A percentile compares a stretch with the other conserved stretches of the same genome.
Conservation (phyloP, 2,113 vertebrate species). For the Pseudopodoces humilis region DNA sequence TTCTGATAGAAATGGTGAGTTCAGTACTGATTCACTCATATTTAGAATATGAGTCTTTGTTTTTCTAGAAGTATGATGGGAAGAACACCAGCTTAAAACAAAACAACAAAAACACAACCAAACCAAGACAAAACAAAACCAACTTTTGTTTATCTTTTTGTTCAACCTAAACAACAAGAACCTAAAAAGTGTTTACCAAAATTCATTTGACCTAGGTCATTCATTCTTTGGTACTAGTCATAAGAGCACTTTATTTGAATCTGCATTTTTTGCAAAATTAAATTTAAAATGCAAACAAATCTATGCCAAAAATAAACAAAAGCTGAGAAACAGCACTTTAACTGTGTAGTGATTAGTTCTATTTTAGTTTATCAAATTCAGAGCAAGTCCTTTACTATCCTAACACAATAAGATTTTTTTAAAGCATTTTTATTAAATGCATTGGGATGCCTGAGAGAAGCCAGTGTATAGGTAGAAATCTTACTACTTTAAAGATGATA, state of each 20-base stretch:
- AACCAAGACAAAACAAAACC: neutral
- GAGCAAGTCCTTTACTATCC: neutral
- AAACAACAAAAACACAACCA: too few species aligned
- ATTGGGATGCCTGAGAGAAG: neutral
- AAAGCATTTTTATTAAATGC: neutral
- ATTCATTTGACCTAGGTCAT: neutral
- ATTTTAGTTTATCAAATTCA: neutral
- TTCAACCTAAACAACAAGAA: neutral
- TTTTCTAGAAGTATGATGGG: neutral
- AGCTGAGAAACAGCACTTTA: neutral
- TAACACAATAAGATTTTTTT: neutral
- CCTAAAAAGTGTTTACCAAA: neutral
- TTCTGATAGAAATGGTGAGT: neutral
- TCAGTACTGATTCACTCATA: neutral
- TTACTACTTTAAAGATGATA: neutral
- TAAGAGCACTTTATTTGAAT: neutral
- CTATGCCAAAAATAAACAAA: neutral
- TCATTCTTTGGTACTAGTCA: neutral
- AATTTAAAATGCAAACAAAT: neutral
- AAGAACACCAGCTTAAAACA: neutral
- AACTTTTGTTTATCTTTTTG: neutral
- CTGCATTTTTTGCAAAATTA: neutral
- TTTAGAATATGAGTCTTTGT: neutral
- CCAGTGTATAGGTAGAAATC: neutral
- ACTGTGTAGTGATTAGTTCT: neutral